These are phyloP conservation scores for Philaethria dido DNA, from an alignment of 2,888 invertebrate species.

Conservation along the genomic window DNA sequence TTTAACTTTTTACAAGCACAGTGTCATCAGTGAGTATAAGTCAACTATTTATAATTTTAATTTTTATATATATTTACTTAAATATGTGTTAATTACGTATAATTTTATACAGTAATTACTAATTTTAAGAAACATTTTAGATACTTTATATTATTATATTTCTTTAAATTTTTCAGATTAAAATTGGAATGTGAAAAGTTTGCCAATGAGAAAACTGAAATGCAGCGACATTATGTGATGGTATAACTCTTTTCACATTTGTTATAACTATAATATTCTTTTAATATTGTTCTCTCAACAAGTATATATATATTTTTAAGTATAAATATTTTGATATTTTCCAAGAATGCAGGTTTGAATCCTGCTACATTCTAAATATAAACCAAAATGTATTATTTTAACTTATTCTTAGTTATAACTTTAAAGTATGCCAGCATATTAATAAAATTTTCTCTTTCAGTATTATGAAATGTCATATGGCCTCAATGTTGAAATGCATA, in stretches of 20 bases:
- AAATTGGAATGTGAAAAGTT: constrained; percentile 99
- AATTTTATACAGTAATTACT: neutral
- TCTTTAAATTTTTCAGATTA: constrained; percentile 85
- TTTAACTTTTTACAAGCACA: constrained; percentile 97
- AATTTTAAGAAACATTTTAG: neutral
- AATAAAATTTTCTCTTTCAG: constrained; percentile 82
- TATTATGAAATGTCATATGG: constrained; percentile 99
- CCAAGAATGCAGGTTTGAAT: too few species aligned
- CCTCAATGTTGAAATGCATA: constrained; percentile 97
- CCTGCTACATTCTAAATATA: too few species aligned
- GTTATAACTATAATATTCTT: neutral
- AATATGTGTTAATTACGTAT: neutral
- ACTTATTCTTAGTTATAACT: neutral
- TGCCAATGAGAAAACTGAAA: constrained; percentile 98
- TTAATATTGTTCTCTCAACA: too few species aligned
- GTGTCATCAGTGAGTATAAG: constrained; percentile 93
- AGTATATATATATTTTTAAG: too few species aligned
- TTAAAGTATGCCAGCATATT: constrained; percentile 2
- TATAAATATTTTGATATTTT: too few species aligned
- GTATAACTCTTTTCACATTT: constrained; percentile 75
- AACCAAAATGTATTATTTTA: too few species aligned
- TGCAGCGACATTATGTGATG: constrained; percentile 99
- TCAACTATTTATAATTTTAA: constrained; percentile 16
- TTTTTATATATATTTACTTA: neutral
- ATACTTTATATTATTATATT: neutral